Conservation (phyloP, 2,888 invertebrate species). For the Pycnomerus fuliginosus region DNA sequence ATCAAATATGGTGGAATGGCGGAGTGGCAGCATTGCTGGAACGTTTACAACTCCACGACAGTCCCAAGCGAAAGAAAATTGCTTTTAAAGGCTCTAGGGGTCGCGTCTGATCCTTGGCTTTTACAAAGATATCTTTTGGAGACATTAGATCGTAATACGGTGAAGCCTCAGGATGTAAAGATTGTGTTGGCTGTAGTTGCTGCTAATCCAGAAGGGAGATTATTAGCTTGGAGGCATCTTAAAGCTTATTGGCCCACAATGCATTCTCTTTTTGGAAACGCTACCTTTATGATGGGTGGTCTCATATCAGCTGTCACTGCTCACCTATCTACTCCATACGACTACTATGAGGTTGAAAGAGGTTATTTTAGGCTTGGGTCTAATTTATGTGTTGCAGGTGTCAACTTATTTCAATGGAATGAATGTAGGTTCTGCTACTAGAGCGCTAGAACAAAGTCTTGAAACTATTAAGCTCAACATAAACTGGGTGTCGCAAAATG, state of each 20-base stretch:
- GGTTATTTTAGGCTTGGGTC: constrained; percentile 15
- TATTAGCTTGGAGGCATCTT: constrained; percentile 73
- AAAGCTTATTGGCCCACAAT: constrained; percentile 69
- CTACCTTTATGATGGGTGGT: constrained; percentile 63
- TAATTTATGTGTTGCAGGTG: constrained; percentile 39
- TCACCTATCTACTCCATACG: constrained; percentile 70
- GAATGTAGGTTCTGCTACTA: constrained; percentile 51
- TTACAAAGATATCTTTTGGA: constrained; percentile 76
- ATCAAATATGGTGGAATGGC: constrained; percentile 68
- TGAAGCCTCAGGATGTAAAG: constrained; percentile 70
- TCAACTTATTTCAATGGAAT: constrained; percentile 53
- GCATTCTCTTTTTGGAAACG: constrained; percentile 63
- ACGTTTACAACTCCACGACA: constrained; percentile 64
- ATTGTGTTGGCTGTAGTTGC: constrained; percentile 72
- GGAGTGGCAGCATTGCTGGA: constrained; percentile 80
- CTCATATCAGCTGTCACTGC: constrained; percentile 65
- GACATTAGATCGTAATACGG: constrained; percentile 67
- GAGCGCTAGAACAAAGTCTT: constrained; percentile 69
- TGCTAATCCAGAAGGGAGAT: constrained; percentile 67
- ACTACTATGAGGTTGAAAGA: constrained; percentile 66
- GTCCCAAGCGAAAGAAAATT: constrained; percentile 71
- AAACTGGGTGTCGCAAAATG: constrained; percentile 70
- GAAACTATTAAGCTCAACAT: constrained; percentile 81
- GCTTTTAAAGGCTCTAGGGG: constrained; percentile 69
- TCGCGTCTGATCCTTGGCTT: constrained; percentile 76